These are phyloP conservation scores for Dione vanillae DNA, from an alignment of 2,888 invertebrate species.

Conservation along the genomic window DNA sequence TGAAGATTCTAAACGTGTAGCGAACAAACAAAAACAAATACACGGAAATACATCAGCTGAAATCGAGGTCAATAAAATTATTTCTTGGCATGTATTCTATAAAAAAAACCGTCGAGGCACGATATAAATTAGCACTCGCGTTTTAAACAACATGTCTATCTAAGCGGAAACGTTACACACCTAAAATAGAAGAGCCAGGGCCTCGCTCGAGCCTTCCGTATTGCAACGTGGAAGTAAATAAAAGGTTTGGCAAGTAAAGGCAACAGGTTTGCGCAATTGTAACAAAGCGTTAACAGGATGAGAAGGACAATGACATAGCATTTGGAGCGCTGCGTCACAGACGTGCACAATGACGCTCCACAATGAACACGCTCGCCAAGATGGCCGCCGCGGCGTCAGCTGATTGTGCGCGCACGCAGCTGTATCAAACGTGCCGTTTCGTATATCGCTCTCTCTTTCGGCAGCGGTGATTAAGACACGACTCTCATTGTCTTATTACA, in stretches of 20 bases:
- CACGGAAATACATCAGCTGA: constrained; percentile 57
- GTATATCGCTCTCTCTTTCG: constrained; percentile 70
- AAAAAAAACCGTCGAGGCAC: constrained; percentile 45
- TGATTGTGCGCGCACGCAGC: constrained; percentile 80
- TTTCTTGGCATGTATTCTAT: constrained; percentile 53
- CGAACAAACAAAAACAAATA: constrained; percentile 46
- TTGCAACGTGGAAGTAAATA: constrained; percentile 62
- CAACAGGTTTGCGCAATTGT: constrained; percentile 57
- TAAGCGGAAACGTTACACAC: constrained; percentile 68
- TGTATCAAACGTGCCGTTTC: constrained; percentile 56
- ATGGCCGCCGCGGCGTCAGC: constrained; percentile 81
- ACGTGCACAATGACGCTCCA: constrained; percentile 76
- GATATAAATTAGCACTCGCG: constrained; percentile 43
- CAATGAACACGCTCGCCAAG: constrained; percentile 76
- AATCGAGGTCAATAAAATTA: constrained; percentile 63
- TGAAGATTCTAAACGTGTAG: not conserved
- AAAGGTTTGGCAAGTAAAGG: constrained; percentile 40
- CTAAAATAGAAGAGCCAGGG: constrained; percentile 79
- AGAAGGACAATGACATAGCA: constrained; percentile 78
- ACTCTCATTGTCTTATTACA: constrained; percentile 39
- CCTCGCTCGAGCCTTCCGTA: constrained; percentile 68
- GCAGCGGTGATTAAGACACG: constrained; percentile 41
- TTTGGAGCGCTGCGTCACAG: constrained; percentile 74
- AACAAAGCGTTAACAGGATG: constrained; percentile 54
- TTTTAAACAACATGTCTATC: constrained; percentile 53